Conservation (phyloP, 2,797 vertebrate genomes). For the Chrosomus eos region DNA sequence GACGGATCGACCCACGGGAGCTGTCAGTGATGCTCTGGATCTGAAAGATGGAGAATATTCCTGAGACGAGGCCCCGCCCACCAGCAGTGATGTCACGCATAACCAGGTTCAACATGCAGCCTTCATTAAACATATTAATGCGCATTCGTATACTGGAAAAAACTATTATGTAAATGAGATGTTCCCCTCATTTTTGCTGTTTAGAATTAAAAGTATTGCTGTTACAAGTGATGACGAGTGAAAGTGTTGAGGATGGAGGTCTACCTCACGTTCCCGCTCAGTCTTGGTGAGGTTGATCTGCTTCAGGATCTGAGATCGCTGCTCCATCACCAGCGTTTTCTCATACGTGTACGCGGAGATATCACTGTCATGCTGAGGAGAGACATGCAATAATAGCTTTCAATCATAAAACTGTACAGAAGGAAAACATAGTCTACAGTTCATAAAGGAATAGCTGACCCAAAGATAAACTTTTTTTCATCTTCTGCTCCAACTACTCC, state of each 20-base stretch:
- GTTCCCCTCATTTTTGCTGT: background rate
- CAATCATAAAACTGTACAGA: background rate
- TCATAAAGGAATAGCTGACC: background rate
- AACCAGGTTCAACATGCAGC: background rate
- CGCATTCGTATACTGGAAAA: background rate
- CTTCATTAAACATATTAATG: background rate
- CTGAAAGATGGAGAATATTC: conserved; percentile 69
- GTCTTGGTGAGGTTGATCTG: conserved; percentile 97
- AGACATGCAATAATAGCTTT: background rate
- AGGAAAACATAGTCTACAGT: background rate
- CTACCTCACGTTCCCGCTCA: conserved; percentile 93
- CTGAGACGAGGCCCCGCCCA: background rate
- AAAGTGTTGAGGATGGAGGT: background rate
- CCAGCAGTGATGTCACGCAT: background rate
- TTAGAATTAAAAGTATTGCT: background rate
- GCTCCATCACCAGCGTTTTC: conserved; percentile 97
- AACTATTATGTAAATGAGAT: too few relatives aligned
- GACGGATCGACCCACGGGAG: conserved; percentile 95
- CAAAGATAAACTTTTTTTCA: background rate
- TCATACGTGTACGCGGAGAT: conserved; percentile 98
- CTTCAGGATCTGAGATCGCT: conserved; percentile 96
- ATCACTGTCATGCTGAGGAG: conserved; percentile 90
- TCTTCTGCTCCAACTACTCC: background rate
- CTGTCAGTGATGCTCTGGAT: conserved; percentile 98
- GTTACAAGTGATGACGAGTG: background rate